Percentiles rank a stretch among this genome's conserved stretches.
Conservation (phyloP, 2,888 invertebrate genomes). For the Sisyra nigra region DNA sequence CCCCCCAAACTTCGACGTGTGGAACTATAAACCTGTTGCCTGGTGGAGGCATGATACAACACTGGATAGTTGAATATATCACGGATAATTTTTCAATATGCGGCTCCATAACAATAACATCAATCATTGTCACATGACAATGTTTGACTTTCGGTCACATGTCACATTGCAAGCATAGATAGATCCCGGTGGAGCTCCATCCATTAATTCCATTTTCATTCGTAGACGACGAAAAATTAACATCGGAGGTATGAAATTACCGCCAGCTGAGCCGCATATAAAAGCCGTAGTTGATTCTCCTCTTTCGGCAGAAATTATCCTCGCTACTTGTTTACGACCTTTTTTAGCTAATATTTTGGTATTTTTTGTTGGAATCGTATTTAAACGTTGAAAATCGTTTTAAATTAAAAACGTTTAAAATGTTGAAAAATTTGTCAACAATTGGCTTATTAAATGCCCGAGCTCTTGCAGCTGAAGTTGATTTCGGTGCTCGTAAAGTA, state of each 20-base stretch:
- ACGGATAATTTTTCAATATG: too few species aligned
- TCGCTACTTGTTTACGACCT: conserved; percentile 16
- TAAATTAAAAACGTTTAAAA: not conserved
- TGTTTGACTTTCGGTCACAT: too few species aligned
- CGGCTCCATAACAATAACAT: too few species aligned
- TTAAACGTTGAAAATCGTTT: too few species aligned
- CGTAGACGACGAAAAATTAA: conserved; percentile 18
- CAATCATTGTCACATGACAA: too few species aligned
- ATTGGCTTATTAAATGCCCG: conserved; percentile 12
- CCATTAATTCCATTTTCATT: conserved; percentile 17
- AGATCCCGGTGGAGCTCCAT: conserved; percentile 18
- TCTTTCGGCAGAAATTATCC: conserved; percentile 16
- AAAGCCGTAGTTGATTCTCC: conserved; percentile 16
- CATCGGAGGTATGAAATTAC: conserved; percentile 16
- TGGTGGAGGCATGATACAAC: too few species aligned
- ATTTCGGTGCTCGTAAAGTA: conserved; percentile 10
- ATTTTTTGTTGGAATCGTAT: not conserved
- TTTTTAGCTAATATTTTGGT: too few species aligned
- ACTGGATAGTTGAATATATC: too few species aligned
- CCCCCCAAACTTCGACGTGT: too few species aligned
- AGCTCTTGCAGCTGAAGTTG: conserved; percentile 12
- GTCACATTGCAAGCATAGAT: conserved; percentile 16
- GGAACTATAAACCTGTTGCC: too few species aligned
- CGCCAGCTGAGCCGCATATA: conserved; percentile 16
- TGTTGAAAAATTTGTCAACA: conserved; percentile 4